These are phyloP conservation scores for Neodiprion fabricii DNA, from an alignment of 1,140 invertebrate genomes.

Conservation along the genomic window DNA sequence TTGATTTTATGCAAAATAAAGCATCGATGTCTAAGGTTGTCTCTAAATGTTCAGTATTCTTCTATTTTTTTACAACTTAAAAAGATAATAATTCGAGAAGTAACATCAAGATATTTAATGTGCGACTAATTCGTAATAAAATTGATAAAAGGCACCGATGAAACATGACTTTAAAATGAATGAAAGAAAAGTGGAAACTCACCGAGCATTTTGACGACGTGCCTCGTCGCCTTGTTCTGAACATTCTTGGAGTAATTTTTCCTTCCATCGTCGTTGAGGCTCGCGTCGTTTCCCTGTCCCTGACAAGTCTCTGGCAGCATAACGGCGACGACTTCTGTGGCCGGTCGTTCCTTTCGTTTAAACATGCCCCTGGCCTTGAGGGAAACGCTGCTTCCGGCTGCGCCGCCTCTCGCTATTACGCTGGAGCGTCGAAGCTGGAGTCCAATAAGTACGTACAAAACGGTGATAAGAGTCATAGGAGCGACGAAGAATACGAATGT, in stretches of 20 bases:
- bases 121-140: too few species aligned
- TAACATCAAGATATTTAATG: too few species aligned
- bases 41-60: too few species aligned
- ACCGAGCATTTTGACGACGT: constrained; percentile 73
- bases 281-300: constrained; percentile 48
- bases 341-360: constrained; percentile 7
- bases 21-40: too few species aligned
- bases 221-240: constrained; percentile 45
- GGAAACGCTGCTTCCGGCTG: constrained; percentile 36
- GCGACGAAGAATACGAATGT: constrained; percentile 80
- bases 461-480: constrained; percentile 77
- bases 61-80: too few species aligned
- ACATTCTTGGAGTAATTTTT: constrained; percentile 61
- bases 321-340: constrained; percentile 17
- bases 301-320: constrained; percentile 38
- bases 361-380: constrained; percentile 31
- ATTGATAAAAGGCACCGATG: too few species aligned
- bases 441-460: constrained; percentile 76
- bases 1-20: too few species aligned
- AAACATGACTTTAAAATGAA: too few species aligned
- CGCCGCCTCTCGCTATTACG: constrained; percentile 37
- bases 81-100: too few species aligned
- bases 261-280: constrained; percentile 46
- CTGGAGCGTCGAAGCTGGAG: constrained; percentile 67
- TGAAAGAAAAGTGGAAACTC: constrained; percentile 42